phyloP scores from a whole-genome alignment of 2,113 vertebrate genomes.

The Pedetes capensis region DNA sequence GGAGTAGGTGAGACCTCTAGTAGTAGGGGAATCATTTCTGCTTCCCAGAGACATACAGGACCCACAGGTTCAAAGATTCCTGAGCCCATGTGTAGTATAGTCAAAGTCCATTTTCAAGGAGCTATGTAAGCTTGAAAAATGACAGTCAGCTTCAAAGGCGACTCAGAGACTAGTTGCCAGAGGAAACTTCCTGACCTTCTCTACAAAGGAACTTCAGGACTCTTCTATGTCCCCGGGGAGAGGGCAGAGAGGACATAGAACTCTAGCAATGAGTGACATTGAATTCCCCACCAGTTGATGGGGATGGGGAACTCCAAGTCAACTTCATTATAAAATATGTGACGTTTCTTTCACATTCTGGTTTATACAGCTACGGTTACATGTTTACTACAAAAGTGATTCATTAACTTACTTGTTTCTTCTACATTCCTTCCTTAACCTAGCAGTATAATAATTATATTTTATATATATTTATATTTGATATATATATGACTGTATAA shows the following conservation, averaged over 20 bases:
- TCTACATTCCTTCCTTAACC: not conserved
- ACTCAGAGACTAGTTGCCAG: not conserved
- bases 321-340: not conserved
- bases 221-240: not conserved
- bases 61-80: not conserved
- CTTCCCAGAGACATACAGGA: not conserved
- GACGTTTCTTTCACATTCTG: not conserved
- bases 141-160: not conserved
- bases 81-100: not conserved
- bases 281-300: not conserved
- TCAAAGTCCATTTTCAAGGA: not conserved
- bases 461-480: not conserved
- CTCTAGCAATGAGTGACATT: not conserved
- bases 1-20: not conserved
- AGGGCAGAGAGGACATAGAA: not conserved
- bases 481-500: too few species aligned
- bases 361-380: not conserved
- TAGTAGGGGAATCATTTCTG: not conserved
- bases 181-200: not conserved
- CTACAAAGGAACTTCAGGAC: not conserved
- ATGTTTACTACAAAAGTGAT: not conserved
- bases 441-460: not conserved
- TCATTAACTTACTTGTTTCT: not conserved
- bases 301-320: not conserved
- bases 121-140: not conserved